Conservation (phyloP, 1,140 invertebrate genomes). For the Atta cephalotes region DNA sequence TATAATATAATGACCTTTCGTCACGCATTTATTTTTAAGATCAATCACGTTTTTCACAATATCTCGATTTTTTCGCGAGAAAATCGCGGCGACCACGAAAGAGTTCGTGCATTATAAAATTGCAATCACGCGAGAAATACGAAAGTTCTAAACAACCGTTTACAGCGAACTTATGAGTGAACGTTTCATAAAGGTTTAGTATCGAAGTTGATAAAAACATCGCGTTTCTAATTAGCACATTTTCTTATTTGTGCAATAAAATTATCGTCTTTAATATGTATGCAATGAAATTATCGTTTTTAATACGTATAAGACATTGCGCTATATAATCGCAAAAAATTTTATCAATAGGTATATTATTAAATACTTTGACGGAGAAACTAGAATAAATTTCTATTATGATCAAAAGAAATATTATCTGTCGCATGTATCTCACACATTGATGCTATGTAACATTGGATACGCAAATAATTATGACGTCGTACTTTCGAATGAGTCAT, state of each 20-base stretch:
- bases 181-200: constrained; percentile 9
- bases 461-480: constrained; percentile 18
- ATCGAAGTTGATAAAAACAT: not conserved
- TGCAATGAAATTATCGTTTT: not conserved
- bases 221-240: not conserved
- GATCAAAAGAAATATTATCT: not conserved
- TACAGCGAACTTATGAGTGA: not conserved
- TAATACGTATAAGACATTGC: not conserved
- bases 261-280: not conserved
- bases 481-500: constrained; percentile 39
- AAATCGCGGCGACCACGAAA: constrained; percentile 18
- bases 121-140: not conserved
- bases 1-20: constrained; percentile 69
- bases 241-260: not conserved
- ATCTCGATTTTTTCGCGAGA: constrained; percentile 5
- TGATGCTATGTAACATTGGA: not conserved
- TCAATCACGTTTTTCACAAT: constrained; percentile 44
- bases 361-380: not conserved
- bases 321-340: not conserved
- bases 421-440: not conserved
- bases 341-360: not conserved
- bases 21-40: constrained; percentile 68
- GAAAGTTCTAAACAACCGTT: not conserved
- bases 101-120: constrained; percentile 12
- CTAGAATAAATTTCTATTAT: constrained; percentile 1